Evolutionary conservation across 2,888 invertebrate genomes (phyloP).

Genomic region (Ectemnius continuus): DNA sequence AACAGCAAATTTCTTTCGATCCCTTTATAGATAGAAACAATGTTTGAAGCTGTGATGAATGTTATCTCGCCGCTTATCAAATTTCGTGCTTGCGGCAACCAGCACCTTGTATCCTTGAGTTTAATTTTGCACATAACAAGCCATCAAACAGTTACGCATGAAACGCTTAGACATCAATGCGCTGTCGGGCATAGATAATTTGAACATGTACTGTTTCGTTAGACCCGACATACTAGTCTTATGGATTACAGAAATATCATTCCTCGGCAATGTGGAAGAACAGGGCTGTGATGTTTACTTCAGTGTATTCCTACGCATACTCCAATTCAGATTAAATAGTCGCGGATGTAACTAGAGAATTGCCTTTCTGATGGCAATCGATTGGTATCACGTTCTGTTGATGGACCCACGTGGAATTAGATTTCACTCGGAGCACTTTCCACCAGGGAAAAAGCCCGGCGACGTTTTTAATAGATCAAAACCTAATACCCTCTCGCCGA

Average conservation of each 20-base stretch:
- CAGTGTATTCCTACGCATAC: no score
- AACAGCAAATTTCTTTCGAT: slow-evolving; percentile 64
- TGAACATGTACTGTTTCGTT: neutral
- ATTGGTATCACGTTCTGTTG: slow-evolving; percentile 51
- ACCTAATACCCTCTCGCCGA: slow-evolving; percentile 23
- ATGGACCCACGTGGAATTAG: slow-evolving; percentile 50
- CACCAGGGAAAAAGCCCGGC: slow-evolving; percentile 13
- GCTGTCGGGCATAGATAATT: slow-evolving; percentile 51
- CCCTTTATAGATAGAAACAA: slow-evolving; percentile 67
- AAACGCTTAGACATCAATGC: slow-evolving; percentile 53
- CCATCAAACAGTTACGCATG: slow-evolving; percentile 63
- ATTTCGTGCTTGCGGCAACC: slow-evolving; percentile 53
- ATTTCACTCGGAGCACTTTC: slow-evolving; percentile 34
- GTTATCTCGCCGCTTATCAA: slow-evolving; percentile 66
- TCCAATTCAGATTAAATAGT: no score
- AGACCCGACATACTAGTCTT: no score
- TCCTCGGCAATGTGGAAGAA: no score
- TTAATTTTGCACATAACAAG: slow-evolving; percentile 63
- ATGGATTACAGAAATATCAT: no score
- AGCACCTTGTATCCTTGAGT: slow-evolving; percentile 58
- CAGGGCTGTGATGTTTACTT: no score
- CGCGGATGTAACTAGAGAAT: no score
- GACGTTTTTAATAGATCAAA: slow-evolving; percentile 45
- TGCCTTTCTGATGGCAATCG: slow-evolving; percentile 22
- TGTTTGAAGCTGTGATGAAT: slow-evolving; percentile 48